Percentiles rank a stretch among this genome's conserved stretches.
Evolutionary conservation across 2,888 invertebrate species (phyloP).

Genomic region (Lithophane socia): DNA sequence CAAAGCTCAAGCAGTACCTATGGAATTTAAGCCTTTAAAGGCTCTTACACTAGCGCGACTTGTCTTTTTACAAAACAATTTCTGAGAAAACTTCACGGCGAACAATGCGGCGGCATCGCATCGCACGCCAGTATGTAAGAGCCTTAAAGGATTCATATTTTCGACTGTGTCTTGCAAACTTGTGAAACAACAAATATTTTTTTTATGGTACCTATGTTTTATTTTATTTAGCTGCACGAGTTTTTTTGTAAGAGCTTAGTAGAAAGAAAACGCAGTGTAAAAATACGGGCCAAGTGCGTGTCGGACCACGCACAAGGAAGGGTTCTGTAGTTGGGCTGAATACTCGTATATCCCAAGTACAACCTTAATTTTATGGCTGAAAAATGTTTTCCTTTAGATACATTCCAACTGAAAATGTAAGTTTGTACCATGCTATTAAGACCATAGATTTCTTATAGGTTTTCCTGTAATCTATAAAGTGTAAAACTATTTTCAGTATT

Average conservation of each 20-base stretch:
- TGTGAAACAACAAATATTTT: conserved; percentile 19
- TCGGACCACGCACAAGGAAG: background rate
- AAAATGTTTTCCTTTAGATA: too few species aligned
- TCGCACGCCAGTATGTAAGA: too few species aligned
- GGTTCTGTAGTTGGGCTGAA: background rate
- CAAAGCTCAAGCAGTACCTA: conserved; percentile 1
- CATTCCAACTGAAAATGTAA: too few species aligned
- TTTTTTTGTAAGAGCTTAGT: background rate
- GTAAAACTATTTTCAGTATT: too few species aligned
- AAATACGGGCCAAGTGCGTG: background rate
- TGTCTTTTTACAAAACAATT: too few species aligned
- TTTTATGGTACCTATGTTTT: background rate
- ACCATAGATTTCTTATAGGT: too few species aligned
- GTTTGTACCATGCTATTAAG: too few species aligned
- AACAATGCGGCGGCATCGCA: too few species aligned
- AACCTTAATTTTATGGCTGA: background rate
- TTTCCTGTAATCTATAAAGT: too few species aligned
- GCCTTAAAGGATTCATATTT: conserved; percentile 36
- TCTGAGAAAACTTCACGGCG: too few species aligned
- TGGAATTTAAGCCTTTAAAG: conserved; percentile 40
- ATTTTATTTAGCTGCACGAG: background rate
- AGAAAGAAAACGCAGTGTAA: background rate
- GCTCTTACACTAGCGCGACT: background rate
- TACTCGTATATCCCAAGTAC: background rate
- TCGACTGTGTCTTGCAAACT: conserved; percentile 4